A percentile compares a stretch with the other conserved stretches of the same genome.
Evolutionary conservation across 2,888 invertebrate genomes (phyloP).

Genomic region (Cartodere bifasciata): DNA sequence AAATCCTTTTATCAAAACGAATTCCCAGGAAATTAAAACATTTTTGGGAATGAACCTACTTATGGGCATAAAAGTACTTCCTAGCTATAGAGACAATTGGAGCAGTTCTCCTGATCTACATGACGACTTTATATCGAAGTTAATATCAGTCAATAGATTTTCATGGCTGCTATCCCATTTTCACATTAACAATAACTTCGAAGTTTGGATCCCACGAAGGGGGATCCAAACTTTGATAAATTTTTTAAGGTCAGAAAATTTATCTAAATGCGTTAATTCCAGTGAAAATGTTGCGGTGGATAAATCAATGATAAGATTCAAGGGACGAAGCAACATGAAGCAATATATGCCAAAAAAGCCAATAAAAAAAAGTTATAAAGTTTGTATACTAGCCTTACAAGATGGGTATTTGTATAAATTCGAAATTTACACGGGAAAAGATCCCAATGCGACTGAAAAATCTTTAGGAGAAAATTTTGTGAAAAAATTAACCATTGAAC

Average conservation of each 20-base stretch:
- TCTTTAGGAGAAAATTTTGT: constrained; percentile 17
- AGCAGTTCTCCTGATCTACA: not conserved
- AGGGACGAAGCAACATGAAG: constrained; percentile 16
- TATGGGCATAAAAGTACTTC: constrained; percentile 3
- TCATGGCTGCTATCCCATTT: not conserved
- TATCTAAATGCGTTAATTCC: constrained; percentile 12
- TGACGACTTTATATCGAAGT: constrained; percentile 1
- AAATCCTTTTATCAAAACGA: constrained; percentile 2
- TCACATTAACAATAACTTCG: constrained; percentile 3
- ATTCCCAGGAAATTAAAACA: constrained; percentile 1
- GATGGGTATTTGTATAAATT: constrained; percentile 16
- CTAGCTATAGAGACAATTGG: constrained; percentile 1
- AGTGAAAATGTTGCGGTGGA: constrained; percentile 13
- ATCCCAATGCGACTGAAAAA: constrained; percentile 14
- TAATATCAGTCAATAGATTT: constrained; percentile 2
- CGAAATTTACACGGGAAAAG: constrained; percentile 22
- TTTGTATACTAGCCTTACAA: constrained; percentile 16
- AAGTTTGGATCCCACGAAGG: no score
- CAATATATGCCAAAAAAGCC: constrained; percentile 25
- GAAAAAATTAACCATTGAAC: constrained; percentile 12
- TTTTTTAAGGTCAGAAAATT: constrained; percentile 13
- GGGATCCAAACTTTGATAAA: no score
- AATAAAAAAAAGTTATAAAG: constrained; percentile 24
- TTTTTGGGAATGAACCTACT: constrained; percentile 1
- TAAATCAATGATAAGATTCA: constrained; percentile 19